Base-by-base conservation (phyloP, 2,113 vertebrate species). In the Prietella phreatophila region DNA sequence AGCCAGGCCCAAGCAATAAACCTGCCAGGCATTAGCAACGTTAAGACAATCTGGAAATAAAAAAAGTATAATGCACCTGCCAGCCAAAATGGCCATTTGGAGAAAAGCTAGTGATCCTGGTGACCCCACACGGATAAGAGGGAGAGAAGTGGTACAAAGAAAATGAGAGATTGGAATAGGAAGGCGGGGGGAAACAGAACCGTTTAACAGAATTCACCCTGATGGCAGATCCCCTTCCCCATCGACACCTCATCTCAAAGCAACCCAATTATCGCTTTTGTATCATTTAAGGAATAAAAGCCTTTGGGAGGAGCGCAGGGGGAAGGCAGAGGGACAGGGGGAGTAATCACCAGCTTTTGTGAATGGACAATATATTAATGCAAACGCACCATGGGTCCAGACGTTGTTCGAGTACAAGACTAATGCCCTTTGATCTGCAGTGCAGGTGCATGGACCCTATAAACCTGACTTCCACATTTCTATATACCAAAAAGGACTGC, bases 1-100 rank as follows among this genome's bases (percentile, higher is more conserved):
- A 97, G 97, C 97, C 97, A 97, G 97, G 97, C 97, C 97, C 95
- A 96, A 98, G 97, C 98, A 99, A 99, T 99, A 98, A 99, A 99
- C 97, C 97, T 99, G 98, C 98, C 98, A 99, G 97, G 97, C 98
- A 98, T 99, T 98, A 98, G 97, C 96, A 99, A 97, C 97, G 95
- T 97, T 99, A 97, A 99, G 98, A 99, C 98, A 98, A 99, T 99
- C 98, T 98, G 97, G 99, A 99, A 99, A 99, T 99, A 99, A 98
- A 99, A 99, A 98, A 97, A 47, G 97, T 99, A 97, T 99, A 99
- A 99, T 99, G 97, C 98, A 99, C 98, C 98, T 99, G 98, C 98
- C 98, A 99, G 97, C 96, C 96, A 99, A 99, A 99, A 99, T 98
- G 97, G 97, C 98, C 98, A 99, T 99, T 99, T 98, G 96, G 97